phyloP scores from a whole-genome alignment of 2,888 invertebrate genomes.

The Aspidiotus rigidus region DNA sequence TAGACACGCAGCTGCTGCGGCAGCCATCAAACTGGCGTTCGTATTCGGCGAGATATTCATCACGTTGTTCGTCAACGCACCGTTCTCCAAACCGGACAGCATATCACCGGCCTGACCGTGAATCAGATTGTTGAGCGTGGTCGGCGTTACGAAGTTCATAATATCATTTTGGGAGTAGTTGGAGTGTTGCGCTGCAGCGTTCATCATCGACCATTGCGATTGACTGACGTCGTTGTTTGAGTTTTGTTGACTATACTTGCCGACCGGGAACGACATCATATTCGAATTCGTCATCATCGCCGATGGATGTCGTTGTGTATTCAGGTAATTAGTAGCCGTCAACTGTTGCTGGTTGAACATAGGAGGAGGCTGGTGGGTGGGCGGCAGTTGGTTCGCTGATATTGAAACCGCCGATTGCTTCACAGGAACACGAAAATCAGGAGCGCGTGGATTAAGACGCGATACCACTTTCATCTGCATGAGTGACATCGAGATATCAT shows the following conservation, averaged over 20 bases:
- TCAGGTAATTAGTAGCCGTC: constrained; percentile 25
- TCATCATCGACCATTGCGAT: constrained; percentile 43
- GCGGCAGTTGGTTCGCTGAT: constrained; percentile 35
- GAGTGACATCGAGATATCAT: not conserved
- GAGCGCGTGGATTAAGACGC: constrained; percentile 70
- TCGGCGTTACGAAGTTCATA: constrained; percentile 36
- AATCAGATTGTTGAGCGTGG: constrained; percentile 35
- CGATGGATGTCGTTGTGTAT: constrained; percentile 33
- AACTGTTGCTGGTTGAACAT: constrained; percentile 33
- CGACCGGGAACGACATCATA: constrained; percentile 39
- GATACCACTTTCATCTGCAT: constrained; percentile 45
- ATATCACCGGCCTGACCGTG: constrained; percentile 41
- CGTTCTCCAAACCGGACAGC: constrained; percentile 44
- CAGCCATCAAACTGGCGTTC: constrained; percentile 43
- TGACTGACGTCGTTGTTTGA: constrained; percentile 38
- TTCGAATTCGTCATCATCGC: constrained; percentile 39
- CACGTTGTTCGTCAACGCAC: constrained; percentile 20
- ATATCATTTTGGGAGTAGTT: constrained; percentile 34
- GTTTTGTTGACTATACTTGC: constrained; percentile 42
- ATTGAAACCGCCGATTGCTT: constrained; percentile 34
- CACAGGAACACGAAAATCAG: constrained; percentile 57
- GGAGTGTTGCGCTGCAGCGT: constrained; percentile 38
- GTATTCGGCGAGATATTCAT: constrained; percentile 36
- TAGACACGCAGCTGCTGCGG: constrained; percentile 45
- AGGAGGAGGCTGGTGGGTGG: constrained; percentile 36